Evolutionary conservation across 2,797 vertebrate genomes (phyloP).

Genomic region (Podarcis siculus): DNA sequence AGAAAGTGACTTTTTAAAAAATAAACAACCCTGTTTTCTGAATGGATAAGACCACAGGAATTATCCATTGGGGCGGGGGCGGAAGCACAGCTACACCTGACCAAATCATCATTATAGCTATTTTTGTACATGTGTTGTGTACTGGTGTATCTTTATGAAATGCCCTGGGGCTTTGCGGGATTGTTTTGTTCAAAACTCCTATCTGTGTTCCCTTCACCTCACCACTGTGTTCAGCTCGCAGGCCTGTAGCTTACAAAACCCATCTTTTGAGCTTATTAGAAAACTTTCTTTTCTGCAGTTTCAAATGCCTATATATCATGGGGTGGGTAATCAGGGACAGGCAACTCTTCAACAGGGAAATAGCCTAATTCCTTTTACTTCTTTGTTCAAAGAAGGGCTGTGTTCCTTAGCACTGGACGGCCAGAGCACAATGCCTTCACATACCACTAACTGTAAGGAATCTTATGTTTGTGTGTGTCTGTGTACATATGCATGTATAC

Average conservation of each 20-base stretch:
- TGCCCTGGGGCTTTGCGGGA: background rate
- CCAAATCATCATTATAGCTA: constrained; percentile 2
- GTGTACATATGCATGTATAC: background rate
- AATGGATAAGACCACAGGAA: background rate
- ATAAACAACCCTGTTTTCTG: background rate
- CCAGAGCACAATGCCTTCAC: background rate
- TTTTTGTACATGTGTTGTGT: background rate
- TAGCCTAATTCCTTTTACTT: background rate
- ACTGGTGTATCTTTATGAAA: constrained; percentile 8
- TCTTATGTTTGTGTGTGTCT: background rate
- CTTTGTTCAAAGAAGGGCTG: background rate
- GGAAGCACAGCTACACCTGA: background rate
- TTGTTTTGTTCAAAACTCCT: background rate
- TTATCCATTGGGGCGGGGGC: background rate
- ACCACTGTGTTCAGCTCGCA: background rate
- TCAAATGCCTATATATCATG: background rate
- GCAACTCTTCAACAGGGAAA: background rate
- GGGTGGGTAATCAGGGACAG: no score
- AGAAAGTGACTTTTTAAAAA: background rate
- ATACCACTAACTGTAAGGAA: background rate
- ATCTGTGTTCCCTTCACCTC: background rate
- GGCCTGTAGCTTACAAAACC: background rate
- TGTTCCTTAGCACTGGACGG: background rate
- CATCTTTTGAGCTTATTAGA: background rate
- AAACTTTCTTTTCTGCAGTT: background rate